Percentiles rank a stretch among this genome's conserved stretches.
Evolutionary conservation across 2,888 invertebrate genomes (phyloP).

Genomic region (Chironomus riparius): DNA sequence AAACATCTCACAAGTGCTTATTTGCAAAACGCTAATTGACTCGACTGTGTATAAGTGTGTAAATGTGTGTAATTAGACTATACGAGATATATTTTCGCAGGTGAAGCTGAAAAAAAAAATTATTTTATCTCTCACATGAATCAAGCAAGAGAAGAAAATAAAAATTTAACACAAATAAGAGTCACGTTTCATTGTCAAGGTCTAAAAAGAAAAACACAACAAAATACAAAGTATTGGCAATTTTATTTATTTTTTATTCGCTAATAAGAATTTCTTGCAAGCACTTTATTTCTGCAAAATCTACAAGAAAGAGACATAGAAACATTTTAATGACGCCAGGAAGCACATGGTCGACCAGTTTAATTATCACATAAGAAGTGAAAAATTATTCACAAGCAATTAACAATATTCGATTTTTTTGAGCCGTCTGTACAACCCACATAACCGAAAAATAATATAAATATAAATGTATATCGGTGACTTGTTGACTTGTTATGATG

Average conservation of each 20-base stretch:
- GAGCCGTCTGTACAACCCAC: neutral
- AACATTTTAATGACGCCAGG: slow-evolving; percentile 2
- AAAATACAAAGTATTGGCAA: neutral
- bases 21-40: too few species aligned
- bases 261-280: neutral
- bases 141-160: neutral
- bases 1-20: too few species aligned
- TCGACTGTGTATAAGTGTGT: too few species aligned
- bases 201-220: neutral
- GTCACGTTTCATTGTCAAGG: slow-evolving; percentile 15
- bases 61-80: too few species aligned
- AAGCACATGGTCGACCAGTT: neutral
- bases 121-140: neutral
- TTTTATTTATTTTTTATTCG: neutral
- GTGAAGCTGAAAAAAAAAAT: too few species aligned
- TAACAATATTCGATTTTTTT: neutral
- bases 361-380: slow-evolving; percentile 4
- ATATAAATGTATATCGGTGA: neutral
- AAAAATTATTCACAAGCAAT: slow-evolving; percentile 17
- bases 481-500: neutral
- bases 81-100: too few species aligned
- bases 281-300: neutral
- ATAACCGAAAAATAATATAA: neutral
- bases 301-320: too few species aligned
- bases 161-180: too few species aligned